Base-by-base conservation (phyloP, 2,113 vertebrate species). In the Psittacara wagleri region DNA sequence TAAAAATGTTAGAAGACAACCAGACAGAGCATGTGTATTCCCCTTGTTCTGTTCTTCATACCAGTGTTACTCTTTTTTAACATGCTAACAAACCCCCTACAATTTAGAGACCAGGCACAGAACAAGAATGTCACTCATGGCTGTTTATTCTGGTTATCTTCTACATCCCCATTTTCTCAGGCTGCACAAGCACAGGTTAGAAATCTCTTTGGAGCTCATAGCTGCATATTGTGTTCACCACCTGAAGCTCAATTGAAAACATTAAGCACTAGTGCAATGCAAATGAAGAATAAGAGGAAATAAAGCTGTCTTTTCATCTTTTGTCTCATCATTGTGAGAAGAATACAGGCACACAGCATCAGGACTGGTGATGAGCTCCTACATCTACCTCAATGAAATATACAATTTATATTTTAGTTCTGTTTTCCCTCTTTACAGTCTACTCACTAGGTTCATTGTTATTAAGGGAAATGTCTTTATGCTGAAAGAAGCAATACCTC, bases 91-190 rank as follows among this genome's bases (percentile, higher is more conserved):
- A 67, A 86, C 2, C 2, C 8, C 10, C 35, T 91, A 28, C 4
- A 68, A 72, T 83, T 70, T 41, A 86, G 35, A 46, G 8, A 46
- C 9, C 12, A 55, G 9, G 14, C 13, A 35, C 46, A 78, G 43
- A 67, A 44, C 0, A 4, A 63, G 3, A 0, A 0, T 88, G 19
- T 6, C 8, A 51, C 17, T 46, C 25, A 29, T 23, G 51, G 23
- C 4, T 67, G 27, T 63, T 83, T 83, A 14, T 75, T 90, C 17
- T 19, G 11, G 18, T 74, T 62, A 59, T 79, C 22, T 64, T 6
- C 29, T 75, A 68, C 27, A 43, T 41, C 28, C 25, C 35, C 51
- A 5, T 29, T 49, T 64, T 33, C 29, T 57, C 25, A 74, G 27
- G 8, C 49, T 64, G 28, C 55, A 35, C 20, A 82, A 64, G 31